phyloP scores from a whole-genome alignment of 2,113 vertebrate species.

The Rattus rattus region DNA sequence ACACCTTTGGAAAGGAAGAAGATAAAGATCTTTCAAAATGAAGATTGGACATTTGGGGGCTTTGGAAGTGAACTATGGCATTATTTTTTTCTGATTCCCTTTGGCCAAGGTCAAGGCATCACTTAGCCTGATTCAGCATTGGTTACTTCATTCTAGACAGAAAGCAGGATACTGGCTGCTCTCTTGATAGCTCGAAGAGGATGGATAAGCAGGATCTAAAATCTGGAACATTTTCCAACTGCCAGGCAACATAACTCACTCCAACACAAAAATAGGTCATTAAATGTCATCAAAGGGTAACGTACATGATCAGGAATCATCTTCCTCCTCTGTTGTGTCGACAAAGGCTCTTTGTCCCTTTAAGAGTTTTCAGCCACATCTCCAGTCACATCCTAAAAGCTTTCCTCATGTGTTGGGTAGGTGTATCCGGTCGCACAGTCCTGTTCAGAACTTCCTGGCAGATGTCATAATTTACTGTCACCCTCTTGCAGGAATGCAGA shows the following conservation, averaged over 20 bases:
- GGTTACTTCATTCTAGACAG: not conserved
- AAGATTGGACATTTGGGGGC: not conserved
- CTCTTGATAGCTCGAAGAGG: not conserved
- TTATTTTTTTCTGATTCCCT: not conserved
- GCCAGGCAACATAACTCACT: slow-evolving; percentile 12
- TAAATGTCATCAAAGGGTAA: slow-evolving; percentile 49
- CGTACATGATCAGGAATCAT: not conserved
- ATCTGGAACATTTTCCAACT: slow-evolving; percentile 10
- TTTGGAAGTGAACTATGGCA: not conserved
- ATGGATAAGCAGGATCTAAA: slow-evolving; percentile 4
- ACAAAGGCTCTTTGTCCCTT: slow-evolving; percentile 73
- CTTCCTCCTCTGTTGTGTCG: not conserved
- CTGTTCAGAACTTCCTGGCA: slow-evolving; percentile 68
- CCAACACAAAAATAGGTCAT: slow-evolving; percentile 45
- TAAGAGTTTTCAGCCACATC: slow-evolving; percentile 70
- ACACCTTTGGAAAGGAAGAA: not conserved
- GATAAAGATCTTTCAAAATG: not conserved
- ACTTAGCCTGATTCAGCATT: not conserved
- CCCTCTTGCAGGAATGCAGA: slow-evolving; percentile 66
- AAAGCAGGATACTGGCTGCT: not conserved
- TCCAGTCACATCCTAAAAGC: slow-evolving; percentile 73
- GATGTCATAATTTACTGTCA: slow-evolving; percentile 75
- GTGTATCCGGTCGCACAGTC: slow-evolving; percentile 70
- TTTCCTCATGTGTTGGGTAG: slow-evolving; percentile 59
- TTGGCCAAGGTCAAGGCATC: not conserved